A percentile compares a stretch with the other conserved stretches of the same genome.
Conservation (phyloP, 1,140 invertebrate genomes). For the Cyclina sinensis region DNA sequence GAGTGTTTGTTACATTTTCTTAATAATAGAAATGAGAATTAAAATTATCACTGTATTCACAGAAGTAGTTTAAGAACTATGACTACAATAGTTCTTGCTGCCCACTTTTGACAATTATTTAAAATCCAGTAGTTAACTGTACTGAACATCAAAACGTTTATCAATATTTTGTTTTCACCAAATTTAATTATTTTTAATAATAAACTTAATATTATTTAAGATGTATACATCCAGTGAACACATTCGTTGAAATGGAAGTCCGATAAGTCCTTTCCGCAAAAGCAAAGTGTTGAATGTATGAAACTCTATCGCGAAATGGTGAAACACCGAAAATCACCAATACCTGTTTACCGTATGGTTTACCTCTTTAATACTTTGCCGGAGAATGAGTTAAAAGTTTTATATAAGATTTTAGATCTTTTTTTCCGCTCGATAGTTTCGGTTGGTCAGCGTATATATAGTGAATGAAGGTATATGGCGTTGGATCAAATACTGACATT, state of each 20-base stretch:
- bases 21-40: no score
- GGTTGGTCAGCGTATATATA: background rate
- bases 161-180: background rate
- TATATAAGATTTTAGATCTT: background rate
- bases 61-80: no score
- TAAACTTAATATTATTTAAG: background rate
- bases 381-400: background rate
- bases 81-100: no score
- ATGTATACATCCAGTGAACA: background rate
- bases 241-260: background rate
- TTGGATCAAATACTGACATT: background rate
- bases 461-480: background rate
- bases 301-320: conserved; percentile 28
- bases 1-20: no score
- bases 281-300: background rate
- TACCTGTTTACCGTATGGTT: background rate
- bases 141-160: no score
- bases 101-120: no score
- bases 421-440: background rate
- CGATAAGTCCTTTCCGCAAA: background rate
- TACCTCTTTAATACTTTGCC: background rate
- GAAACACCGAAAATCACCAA: conserved; percentile 25
- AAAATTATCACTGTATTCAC: no score
- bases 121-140: no score
- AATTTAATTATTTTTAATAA: background rate